These are phyloP conservation scores for Stercorarius parasiticus DNA, from an alignment of 2,113 vertebrate genomes.

Conservation along the genomic window DNA sequence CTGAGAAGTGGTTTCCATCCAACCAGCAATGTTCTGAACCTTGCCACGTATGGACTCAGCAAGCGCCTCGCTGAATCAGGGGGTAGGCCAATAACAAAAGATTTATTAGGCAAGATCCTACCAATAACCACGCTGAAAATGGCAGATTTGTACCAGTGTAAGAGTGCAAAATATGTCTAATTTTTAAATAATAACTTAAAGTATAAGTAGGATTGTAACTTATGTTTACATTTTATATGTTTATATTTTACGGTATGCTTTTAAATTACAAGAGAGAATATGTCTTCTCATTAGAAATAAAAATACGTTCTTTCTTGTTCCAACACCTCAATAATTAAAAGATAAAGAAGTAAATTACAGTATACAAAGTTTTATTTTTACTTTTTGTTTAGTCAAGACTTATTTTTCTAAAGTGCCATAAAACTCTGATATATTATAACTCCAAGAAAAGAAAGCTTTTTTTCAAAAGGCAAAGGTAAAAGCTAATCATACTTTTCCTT, in stretches of 20 bases:
- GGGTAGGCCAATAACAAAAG: not conserved
- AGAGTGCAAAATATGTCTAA: not conserved
- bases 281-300: not conserved
- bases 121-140: not conserved
- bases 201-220: not conserved
- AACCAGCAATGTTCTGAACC: not conserved
- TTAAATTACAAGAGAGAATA: not conserved
- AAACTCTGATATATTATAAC: not conserved
- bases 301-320: not conserved
- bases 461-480: not conserved
- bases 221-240: not conserved
- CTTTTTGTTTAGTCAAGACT: not conserved
- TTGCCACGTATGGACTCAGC: not conserved
- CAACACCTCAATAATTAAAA: not conserved
- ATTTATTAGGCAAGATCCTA: not conserved
- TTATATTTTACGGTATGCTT: not conserved
- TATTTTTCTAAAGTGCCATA: not conserved
- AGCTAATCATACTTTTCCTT: not conserved
- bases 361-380: not conserved
- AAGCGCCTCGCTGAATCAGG: not conserved
- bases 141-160: not conserved
- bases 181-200: not conserved
- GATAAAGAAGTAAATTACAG: not conserved
- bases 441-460: not conserved
- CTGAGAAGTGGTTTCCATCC: not conserved